Conservation (phyloP, 2,113 vertebrate genomes). For the Paradoxurus hermaphroditus region DNA sequence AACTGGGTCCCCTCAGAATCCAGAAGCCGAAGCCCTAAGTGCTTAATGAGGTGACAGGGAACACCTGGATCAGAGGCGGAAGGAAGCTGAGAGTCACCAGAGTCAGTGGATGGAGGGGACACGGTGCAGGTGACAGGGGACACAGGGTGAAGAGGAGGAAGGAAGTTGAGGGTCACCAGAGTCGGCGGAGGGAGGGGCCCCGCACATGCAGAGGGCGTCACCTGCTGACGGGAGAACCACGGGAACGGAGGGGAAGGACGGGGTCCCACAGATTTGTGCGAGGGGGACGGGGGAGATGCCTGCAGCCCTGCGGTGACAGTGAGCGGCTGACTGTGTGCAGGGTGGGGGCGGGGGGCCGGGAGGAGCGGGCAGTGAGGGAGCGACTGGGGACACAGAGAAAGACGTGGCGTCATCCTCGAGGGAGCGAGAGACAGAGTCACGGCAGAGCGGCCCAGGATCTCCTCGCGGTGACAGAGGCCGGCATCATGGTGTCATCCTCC, state of each 20-base stretch:
- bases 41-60: background rate
- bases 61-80: fast-evolving
- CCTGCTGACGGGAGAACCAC: fast-evolving
- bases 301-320: fast-evolving
- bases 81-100: too few relatives aligned
- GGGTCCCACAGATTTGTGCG: fast-evolving
- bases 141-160: background rate
- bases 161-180: background rate
- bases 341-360: fast-evolving
- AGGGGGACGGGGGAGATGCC: fast-evolving
- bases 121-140: background rate
- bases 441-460: fast-evolving
- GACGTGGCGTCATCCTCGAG: fast-evolving
- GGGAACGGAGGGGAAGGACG: background rate
- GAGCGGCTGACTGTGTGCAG: fast-evolving
- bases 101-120: too few relatives aligned
- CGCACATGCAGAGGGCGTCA: fast-evolving
- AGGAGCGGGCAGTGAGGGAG: background rate
- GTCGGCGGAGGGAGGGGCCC: background rate
- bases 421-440: fast-evolving
- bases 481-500: background rate
- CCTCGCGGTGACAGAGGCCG: fast-evolving
- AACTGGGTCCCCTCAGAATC: fast-evolving
- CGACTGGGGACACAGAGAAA: background rate
- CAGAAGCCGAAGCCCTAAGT: fast-evolving